phyloP scores from a whole-genome alignment of 2,888 invertebrate species.

The Apamea monoglypha region DNA sequence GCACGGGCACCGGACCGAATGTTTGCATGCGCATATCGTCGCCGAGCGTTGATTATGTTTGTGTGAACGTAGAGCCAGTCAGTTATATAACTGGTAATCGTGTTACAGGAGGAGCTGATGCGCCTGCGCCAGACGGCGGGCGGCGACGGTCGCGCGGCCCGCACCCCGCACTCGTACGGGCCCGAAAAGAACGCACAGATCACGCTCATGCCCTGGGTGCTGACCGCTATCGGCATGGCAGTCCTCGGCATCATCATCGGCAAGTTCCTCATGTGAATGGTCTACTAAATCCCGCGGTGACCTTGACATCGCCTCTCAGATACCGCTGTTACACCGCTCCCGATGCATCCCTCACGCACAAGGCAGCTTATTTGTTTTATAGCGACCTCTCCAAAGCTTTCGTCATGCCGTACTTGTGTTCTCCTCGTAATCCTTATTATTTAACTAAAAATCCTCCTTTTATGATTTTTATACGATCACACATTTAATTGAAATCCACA shows the following conservation, averaged over 20 bases:
- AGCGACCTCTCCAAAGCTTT: slow-evolving; percentile 67
- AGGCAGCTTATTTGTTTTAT: slow-evolving; percentile 76
- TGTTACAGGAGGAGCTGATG: slow-evolving; percentile 91
- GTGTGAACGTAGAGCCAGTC: background rate
- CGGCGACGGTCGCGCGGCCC: slow-evolving; percentile 80
- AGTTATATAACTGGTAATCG: background rate
- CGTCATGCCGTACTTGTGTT: slow-evolving; percentile 57
- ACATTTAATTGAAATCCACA: slow-evolving; percentile 12
- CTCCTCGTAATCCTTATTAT: slow-evolving; percentile 23
- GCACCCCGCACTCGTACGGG: slow-evolving; percentile 82
- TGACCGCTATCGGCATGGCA: slow-evolving; percentile 92
- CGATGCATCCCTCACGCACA: slow-evolving; percentile 76
- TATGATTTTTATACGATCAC: slow-evolving; percentile 24
- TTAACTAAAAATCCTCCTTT: background rate
- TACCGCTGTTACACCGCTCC: slow-evolving; percentile 82
- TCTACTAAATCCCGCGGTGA: slow-evolving; percentile 75
- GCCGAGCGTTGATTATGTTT: too few relatives aligned
- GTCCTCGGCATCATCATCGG: slow-evolving; percentile 94
- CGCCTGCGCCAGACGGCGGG: slow-evolving; percentile 89
- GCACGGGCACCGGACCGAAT: too few relatives aligned
- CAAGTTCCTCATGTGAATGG: slow-evolving; percentile 95
- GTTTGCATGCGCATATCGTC: too few relatives aligned
- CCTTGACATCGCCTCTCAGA: slow-evolving; percentile 77
- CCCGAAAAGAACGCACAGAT: slow-evolving; percentile 91
- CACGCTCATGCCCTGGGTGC: slow-evolving; percentile 91